Conservation (phyloP, 2,797 vertebrate genomes). For the Urophycis tenuis region DNA sequence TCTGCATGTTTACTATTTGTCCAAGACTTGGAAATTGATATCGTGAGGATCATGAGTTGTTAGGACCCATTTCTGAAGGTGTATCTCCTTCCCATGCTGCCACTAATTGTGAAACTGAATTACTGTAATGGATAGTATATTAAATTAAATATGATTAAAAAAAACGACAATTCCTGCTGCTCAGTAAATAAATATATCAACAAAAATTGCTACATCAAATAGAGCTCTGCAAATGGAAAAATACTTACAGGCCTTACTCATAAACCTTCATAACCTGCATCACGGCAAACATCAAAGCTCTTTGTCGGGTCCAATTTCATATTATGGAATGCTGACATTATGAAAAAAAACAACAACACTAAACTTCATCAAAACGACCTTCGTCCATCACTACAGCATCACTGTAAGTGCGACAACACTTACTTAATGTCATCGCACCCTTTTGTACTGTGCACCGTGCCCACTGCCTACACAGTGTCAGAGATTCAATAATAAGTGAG, state of each 20-base stretch:
- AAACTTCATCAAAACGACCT: not conserved
- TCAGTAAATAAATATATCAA: not conserved
- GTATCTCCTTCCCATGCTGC: not conserved
- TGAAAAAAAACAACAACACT: not conserved
- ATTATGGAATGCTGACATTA: constrained; percentile 22
- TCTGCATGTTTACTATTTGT: not conserved
- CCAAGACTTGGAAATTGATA: not conserved
- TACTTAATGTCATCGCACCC: too few species aligned
- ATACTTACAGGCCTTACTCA: constrained; percentile 10
- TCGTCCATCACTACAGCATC: not conserved
- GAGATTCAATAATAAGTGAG: not conserved
- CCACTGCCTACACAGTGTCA: too few species aligned
- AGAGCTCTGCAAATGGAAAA: not conserved
- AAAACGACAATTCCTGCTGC: not conserved
- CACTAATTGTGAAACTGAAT: not conserved
- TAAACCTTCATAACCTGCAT: constrained; percentile 13
- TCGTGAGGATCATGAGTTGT: not conserved
- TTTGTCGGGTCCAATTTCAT: constrained; percentile 21
- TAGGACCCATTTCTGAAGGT: not conserved
- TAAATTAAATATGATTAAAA: not conserved
- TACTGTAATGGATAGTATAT: not conserved
- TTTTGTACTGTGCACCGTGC: too few species aligned
- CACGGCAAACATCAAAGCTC: constrained; percentile 3
- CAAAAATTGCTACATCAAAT: not conserved
- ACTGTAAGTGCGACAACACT: not conserved